Evolutionary conservation across 2,888 invertebrate species (phyloP).

Genomic region (Phytoseiulus persimilis): DNA sequence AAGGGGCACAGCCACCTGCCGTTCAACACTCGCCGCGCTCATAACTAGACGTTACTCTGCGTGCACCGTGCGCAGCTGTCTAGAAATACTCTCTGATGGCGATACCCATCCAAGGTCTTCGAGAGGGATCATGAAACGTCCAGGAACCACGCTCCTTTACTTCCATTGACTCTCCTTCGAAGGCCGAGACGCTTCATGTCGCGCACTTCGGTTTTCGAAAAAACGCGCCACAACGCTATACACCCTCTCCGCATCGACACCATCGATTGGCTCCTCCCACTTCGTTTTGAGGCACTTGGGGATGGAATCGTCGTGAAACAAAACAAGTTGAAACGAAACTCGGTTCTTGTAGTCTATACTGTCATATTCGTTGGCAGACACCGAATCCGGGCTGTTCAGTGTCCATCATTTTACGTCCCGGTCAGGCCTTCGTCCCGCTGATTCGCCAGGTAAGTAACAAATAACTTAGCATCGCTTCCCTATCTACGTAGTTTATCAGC

Average conservation of each 20-base stretch:
- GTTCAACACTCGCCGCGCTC: too few species aligned
- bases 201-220: neutral
- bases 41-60: too few species aligned
- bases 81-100: too few species aligned
- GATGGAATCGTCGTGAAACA: neutral
- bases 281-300: neutral
- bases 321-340: neutral
- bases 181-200: too few species aligned
- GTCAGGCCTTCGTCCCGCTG: neutral
- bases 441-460: neutral
- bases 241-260: neutral
- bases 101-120: too few species aligned
- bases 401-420: neutral
- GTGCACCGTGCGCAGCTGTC: too few species aligned
- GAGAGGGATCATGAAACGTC: too few species aligned
- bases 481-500: neutral
- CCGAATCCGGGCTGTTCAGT: neutral
- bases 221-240: neutral
- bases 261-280: neutral
- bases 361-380: neutral
- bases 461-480: neutral
- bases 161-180: too few species aligned
- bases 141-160: too few species aligned
- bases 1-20: too few species aligned
- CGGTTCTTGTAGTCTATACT: neutral